Conservation (phyloP, 2,113 vertebrate genomes). For the Oncorhynchus masou region DNA sequence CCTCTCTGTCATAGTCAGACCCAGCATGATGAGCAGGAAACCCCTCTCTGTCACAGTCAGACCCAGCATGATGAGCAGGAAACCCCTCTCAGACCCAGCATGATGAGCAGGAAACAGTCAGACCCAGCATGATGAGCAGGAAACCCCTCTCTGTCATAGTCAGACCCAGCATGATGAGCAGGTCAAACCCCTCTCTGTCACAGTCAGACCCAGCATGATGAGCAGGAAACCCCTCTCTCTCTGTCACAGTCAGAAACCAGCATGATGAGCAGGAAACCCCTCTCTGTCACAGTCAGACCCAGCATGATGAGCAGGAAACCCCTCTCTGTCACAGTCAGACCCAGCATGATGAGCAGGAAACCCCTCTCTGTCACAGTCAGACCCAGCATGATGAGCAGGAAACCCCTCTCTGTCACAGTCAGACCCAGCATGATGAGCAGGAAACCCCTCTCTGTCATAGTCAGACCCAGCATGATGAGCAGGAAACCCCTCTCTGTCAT, state of each 20-base stretch:
- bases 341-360: conserved; percentile 26
- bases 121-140: conserved; percentile 25
- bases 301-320: conserved; percentile 25
- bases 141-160: neutral
- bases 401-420: neutral
- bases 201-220: conserved; percentile 23
- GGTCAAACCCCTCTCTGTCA: neutral
- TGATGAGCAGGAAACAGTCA: conserved; percentile 8
- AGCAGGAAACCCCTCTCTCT: neutral
- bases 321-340: neutral
- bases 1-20: neutral
- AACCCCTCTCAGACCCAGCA: conserved; percentile 11
- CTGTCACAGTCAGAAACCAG: conserved; percentile 7
- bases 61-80: conserved; percentile 28
- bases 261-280: conserved; percentile 16
- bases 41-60: neutral
- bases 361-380: neutral
- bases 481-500: neutral
- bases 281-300: neutral
- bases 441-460: neutral
- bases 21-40: conserved; percentile 26
- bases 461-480: conserved; percentile 27
- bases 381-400: conserved; percentile 28
- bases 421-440: conserved; percentile 24
- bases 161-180: conserved; percentile 26